Base-by-base conservation (phyloP, 1,140 invertebrate genomes). In the Meloidogyne floridensis region DNA sequence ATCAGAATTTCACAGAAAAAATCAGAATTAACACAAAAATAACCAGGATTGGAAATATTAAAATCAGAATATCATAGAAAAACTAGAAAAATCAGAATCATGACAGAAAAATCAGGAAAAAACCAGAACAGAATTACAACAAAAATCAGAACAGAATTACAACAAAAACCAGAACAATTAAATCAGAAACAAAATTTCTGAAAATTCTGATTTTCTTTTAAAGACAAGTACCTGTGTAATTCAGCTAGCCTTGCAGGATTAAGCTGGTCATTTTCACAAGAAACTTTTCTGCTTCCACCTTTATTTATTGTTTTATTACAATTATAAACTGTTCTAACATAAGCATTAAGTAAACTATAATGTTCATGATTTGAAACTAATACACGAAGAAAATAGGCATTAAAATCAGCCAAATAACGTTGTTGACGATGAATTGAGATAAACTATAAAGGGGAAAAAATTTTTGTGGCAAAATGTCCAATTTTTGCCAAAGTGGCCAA, bases 321-420 rank as follows among this genome's bases (percentile, higher is more conserved):
- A 65, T 86, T 80, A 7, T 79, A 78, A 54, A 87, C 85, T 69
- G 90, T 86, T 75, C 89, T 82, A 59, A 89, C 83, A 69, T 88
- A 89, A 15, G 86, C 73, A 42, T 81, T 79, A 10, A 87, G 59
- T n/a, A 89, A 82, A 11, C 86, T 75, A 73, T 88, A 89, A 18
- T 87, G 87, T 32, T 88, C 82, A 86, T 84, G 87, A 75, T 89
- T 89, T 54, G 88, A 86, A 15, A 79, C 77, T 11, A 89, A 75
- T 32, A 89, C 84, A 47, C 87, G 84, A 65, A 88, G 73, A 77
- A 88, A 90, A 77, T 88, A 88, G 32, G 86, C 82, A 51, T 82
- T 84, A 79, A 88, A 88, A 72, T 86, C 84, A 11, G 82, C 81
- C 15, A 88, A 80, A 53, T 87, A 56, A 13, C n/a, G 80, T 13